Conservation (phyloP, 2,888 invertebrate species). For the Pristionchus fissidentatus region DNA sequence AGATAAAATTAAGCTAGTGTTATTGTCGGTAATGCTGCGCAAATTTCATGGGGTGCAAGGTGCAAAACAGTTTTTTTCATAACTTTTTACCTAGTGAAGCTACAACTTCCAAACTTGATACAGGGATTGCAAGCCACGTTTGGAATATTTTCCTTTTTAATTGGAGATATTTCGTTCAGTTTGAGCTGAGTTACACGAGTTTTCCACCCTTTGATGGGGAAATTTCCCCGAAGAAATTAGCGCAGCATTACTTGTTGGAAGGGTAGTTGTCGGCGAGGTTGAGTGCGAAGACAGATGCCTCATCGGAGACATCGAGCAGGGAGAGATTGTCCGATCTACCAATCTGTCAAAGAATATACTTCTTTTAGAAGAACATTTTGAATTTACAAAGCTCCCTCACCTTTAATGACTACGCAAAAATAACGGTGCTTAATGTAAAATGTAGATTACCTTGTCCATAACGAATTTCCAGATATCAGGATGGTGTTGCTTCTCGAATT, state of each 20-base stretch:
- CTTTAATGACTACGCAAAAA: background rate
- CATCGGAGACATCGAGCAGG: constrained; percentile 66
- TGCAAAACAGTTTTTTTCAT: too few relatives aligned
- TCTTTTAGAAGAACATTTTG: background rate
- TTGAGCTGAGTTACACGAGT: too few relatives aligned
- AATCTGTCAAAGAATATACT: constrained; percentile 52
- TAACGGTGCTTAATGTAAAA: background rate
- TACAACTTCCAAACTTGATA: too few relatives aligned
- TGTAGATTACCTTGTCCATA: constrained; percentile 59
- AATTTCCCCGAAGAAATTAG: too few relatives aligned
- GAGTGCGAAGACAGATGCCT: constrained; percentile 62
- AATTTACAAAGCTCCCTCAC: background rate
- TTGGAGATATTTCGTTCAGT: too few relatives aligned
- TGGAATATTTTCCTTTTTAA: too few relatives aligned
- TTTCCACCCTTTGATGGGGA: too few relatives aligned
- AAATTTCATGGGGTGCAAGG: too few relatives aligned
- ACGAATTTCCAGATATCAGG: constrained; percentile 66
- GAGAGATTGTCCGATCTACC: constrained; percentile 59
- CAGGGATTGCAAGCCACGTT: too few relatives aligned
- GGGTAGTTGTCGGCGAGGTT: constrained; percentile 64
- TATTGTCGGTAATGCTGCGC: too few relatives aligned
- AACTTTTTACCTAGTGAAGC: too few relatives aligned
- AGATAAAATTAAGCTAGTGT: too few relatives aligned
- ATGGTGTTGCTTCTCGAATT: constrained; percentile 64
- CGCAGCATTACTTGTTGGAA: constrained; percentile 57